Evolutionary conservation across 2,888 invertebrate species (phyloP), one percentile per base, ranked within the genome.

Genomic region (Neuroscelio doddi): DNA sequence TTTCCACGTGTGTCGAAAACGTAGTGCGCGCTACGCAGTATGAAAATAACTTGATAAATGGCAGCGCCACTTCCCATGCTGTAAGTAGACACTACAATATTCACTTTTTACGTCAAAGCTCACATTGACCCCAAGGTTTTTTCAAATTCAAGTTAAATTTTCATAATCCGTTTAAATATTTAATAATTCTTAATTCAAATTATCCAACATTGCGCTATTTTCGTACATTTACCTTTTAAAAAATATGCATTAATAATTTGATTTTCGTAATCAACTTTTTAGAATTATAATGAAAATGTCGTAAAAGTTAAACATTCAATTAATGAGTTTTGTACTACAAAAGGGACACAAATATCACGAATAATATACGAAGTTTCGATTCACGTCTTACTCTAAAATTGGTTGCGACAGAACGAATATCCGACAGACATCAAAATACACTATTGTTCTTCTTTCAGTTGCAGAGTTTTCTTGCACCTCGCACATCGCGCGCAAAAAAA

Each of bases 351-450:
- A 21, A 21, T 21, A 21, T 21, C 21, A 21, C 21, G 21, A 5
- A 21, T 5, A 5, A 9, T 29, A n/a, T 9, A 29, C 29, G 8
- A 29, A n/a, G 9, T 29, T 10, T 12, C 32, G 32, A 32, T 32
- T 32, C 32, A 32, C 12, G 10, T 12, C 32, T 32, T 3, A 12
- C 12, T 32, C 32, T 3, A 32, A 32, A 32, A 12, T 10, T 12
- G 32, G 12, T 5, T 21, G 5, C 10, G 32, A 1, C 12, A 12
- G 3, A 12, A 10, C 32, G 32, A 10, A 32, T 10, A 12, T 32
- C 38, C 38, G 8, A 12, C 38, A 16, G 38, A 21, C 38, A 16
- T 38, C 38, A 38, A 38, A 38, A 21, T 38, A 16, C 38, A 16
- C 38, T 16, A 38, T 38, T 38, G 38, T 38, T 38, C 38, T 38